Percentiles rank a stretch among this genome's conserved stretches.
Conservation (phyloP, 53 echinoderm and acorn worm species). For the Echinometra lucunter region DNA sequence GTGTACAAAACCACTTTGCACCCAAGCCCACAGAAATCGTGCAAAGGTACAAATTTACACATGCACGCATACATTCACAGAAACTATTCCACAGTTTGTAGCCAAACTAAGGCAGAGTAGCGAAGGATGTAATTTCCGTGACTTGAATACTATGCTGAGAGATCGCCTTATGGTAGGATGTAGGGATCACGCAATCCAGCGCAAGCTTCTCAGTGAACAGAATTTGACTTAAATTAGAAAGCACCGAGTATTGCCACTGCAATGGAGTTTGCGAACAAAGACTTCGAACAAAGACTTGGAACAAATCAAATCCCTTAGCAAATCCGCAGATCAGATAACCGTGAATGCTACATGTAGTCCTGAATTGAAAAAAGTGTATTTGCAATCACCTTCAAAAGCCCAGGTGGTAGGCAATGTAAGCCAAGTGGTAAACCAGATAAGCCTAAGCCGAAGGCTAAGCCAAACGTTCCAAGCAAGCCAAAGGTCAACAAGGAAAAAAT, state of each 20-base stretch:
- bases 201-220: slow-evolving; percentile 56
- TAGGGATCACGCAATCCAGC: slow-evolving; percentile 30
- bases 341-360: no score
- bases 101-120: slow-evolving; percentile 50
- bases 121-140: slow-evolving; percentile 28
- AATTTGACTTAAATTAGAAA: slow-evolving; percentile 37
- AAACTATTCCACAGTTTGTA: slow-evolving; percentile 68
- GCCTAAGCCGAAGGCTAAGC: no score
- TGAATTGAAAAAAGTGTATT: not conserved
- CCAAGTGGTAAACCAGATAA: not conserved
- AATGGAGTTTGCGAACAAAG: slow-evolving; percentile 61
- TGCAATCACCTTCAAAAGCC: not conserved
- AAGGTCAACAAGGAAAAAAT: no score
- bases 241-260: slow-evolving; percentile 47
- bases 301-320: no score
- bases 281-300: no score
- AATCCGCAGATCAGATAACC: no score
- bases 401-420: not conserved
- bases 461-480: no score
- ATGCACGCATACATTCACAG: not conserved
- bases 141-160: slow-evolving; percentile 13
- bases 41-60: slow-evolving; percentile 33
- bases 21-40: slow-evolving; percentile 66
- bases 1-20: no score
- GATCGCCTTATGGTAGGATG: slow-evolving; percentile 54